Base-by-base conservation (phyloP, 2,888 invertebrate species). In the Bombyx huttoni region DNA sequence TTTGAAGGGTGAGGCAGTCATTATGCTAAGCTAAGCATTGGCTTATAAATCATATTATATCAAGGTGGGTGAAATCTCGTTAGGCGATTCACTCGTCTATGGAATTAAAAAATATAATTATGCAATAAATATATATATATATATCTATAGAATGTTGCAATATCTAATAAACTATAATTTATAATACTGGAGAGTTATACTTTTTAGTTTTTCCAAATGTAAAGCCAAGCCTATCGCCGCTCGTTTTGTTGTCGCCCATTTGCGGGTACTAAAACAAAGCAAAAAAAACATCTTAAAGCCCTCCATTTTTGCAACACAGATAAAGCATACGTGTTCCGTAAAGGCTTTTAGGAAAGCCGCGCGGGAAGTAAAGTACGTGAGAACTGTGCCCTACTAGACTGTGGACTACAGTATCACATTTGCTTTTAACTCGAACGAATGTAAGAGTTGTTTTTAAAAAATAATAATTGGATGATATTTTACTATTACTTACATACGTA, bases 361-460 rank as follows among this genome's bases (percentile, higher is more conserved):
- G 50, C 50, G 49, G 47, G 49, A 50, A 50, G 50, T 50, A 48
- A 50, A 52, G 50, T 52, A 50, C 52, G 52, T 52, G 50, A 52
- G 49, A 50, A 52, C 48, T 50, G 48, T 45, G 49, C 50, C 50
- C 50, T 48, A 49, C 47, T 48, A 47, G 50, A 47, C 45, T 49
- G 35, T 47, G 49, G 6, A 40, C 40, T 24, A 40, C 40, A 40
- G 40, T 7, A 10, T 40, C 3, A 48, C 49, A 52, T 48, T 48
- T 52, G 50, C 50, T 45, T 40, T 49, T 45, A 47, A 34, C 47
- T 47, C 33, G 47, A 8, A 24, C 24, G 24, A 24, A 24, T 24
- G 2, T 24, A 24, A 40, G 12, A 40, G 40, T 40, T 40, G 8
- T 7, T 40, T 10, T 6, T 40, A 12, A 40, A 40, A 40, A 24